Evolutionary conservation across 2,113 vertebrate genomes (phyloP).

Genomic region (Dromiciops gliroides): DNA sequence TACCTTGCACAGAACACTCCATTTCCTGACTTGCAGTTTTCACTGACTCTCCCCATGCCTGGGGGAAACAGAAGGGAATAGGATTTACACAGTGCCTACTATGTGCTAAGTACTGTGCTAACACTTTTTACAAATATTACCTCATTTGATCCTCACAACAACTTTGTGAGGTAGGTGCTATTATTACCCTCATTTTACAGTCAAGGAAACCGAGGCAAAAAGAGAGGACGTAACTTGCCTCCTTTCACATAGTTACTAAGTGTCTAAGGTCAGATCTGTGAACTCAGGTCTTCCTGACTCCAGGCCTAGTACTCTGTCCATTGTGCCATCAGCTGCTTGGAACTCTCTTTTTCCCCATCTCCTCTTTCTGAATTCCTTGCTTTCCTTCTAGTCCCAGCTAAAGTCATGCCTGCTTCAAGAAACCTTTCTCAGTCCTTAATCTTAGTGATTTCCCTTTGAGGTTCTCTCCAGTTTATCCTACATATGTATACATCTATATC

Average conservation of each 20-base stretch:
- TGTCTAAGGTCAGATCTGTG: background rate
- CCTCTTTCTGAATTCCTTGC: background rate
- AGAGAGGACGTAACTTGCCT: background rate
- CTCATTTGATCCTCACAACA: background rate
- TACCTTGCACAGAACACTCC: background rate
- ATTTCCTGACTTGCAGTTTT: background rate
- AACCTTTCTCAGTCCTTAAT: background rate
- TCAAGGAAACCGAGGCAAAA: background rate
- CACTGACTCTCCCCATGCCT: background rate
- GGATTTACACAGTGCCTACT: background rate
- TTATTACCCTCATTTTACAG: background rate
- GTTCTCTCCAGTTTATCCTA: background rate
- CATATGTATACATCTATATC: no score
- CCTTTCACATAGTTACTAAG: background rate
- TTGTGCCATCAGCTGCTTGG: background rate
- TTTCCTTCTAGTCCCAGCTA: background rate
- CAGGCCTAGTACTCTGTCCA: background rate
- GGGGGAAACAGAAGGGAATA: background rate
- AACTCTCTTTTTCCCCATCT: background rate
- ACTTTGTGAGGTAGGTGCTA: background rate
- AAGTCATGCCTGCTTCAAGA: background rate
- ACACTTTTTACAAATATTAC: background rate
- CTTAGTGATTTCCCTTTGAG: background rate
- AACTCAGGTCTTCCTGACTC: background rate
- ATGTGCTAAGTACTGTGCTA: background rate